These are phyloP conservation scores for Microcebus ravelobensis DNA, from an alignment of 2,113 vertebrate genomes.

Conservation along the genomic window DNA sequence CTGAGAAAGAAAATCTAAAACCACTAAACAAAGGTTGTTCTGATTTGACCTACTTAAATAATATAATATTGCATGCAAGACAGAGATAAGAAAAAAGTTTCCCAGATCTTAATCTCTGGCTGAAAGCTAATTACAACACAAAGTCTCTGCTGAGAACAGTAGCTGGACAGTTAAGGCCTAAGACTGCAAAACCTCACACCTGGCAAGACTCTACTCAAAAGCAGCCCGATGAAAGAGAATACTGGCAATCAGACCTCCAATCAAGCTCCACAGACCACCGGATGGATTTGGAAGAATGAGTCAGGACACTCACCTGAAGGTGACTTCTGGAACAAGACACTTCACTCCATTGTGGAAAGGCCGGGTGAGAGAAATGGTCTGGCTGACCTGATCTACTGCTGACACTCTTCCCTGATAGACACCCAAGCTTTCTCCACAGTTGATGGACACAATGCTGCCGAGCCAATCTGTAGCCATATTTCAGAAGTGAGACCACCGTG, in stretches of 20 bases:
- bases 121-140: not conserved
- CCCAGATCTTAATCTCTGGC: not conserved
- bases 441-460: conserved; percentile 97
- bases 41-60: conserved; percentile 15
- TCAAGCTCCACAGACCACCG: not conserved
- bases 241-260: not conserved
- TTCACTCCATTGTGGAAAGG: conserved; percentile 98
- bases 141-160: not conserved
- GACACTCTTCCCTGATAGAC: conserved; percentile 97
- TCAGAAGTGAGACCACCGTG: conserved; percentile 18
- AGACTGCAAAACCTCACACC: not conserved
- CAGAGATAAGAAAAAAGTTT: conserved; percentile 5
- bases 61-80: not conserved
- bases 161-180: not conserved
- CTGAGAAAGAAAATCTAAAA: conserved; percentile 44
- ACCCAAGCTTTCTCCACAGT: conserved; percentile 95
- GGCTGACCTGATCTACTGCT: conserved; percentile 95
- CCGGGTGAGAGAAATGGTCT: conserved; percentile 96
- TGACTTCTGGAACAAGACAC: conserved; percentile 98
- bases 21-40: not conserved
- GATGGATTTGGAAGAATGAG: not conserved
- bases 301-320: conserved; percentile 92
- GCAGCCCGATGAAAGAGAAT: not conserved
- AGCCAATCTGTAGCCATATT: conserved; percentile 96
- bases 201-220: not conserved